Base-by-base conservation (phyloP, 2,888 invertebrate genomes). In the Hirudinaria manillensis region DNA sequence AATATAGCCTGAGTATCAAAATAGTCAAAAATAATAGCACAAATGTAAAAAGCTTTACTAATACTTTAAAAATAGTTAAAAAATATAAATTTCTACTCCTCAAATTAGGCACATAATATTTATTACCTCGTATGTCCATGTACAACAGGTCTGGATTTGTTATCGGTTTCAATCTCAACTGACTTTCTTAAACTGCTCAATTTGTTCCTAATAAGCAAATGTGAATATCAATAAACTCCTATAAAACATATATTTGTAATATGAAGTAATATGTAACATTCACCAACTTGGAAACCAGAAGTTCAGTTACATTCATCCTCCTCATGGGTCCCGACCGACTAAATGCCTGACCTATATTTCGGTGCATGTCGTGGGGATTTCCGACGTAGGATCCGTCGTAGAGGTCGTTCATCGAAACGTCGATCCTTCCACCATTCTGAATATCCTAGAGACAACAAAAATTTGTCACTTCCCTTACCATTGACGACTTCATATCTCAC, bases 301-400 rank as follows among this genome's bases (percentile, higher is more conserved):
- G 90, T 83, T 91, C 90, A 13, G 92, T 92, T 32, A 92, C 90
- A 27, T 90, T 89, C 6, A 92, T 91, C 77, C 93, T 87, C 7
- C 91, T 84, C 78, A 92, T 89, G 79, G 93, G 89, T 79, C 91
- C 89, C 76, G 89, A 88, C 73, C 91, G 87, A 34, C 90, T 90
- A 83, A 91, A 91, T 53, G 86, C 85, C 79, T 83, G 85, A 34
- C 91, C 91, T 45, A 84, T 81, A 79, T 83, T 82, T 38, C 84
- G 83, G 77, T 83, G 82, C 36, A 84, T 80, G 78, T 84, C 84
- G 77, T 84, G 84, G 75, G 95, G 94, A 65, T 93, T 93, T 4
- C 95, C 95, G 19, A 93, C 91, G 86, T 95, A 96, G 0, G 94
- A 94, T 0, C 95, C 95, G 86, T 97, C 96, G 86, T 94, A 96